Percentiles rank a stretch among this genome's conserved stretches.
Evolutionary conservation across 1,140 invertebrate species (phyloP).

Genomic region (Linepithema humile): DNA sequence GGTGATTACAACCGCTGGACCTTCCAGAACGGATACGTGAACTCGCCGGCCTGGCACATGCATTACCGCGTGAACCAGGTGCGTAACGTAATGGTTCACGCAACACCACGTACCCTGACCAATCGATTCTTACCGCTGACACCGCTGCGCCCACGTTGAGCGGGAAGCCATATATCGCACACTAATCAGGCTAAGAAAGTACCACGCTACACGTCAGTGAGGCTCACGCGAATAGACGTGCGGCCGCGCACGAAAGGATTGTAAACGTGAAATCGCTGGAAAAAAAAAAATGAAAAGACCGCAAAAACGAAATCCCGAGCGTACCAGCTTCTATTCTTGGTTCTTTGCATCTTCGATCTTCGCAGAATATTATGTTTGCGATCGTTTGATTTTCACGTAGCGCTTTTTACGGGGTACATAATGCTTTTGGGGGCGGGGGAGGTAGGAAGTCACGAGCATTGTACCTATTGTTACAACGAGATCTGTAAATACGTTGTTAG

Average conservation of each 20-base stretch:
- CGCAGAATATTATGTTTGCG: slow-evolving; percentile 14
- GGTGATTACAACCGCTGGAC: slow-evolving; percentile 83
- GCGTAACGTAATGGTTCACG: slow-evolving; percentile 85
- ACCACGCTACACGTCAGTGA: slow-evolving; percentile 66
- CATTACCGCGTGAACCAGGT: slow-evolving; percentile 83
- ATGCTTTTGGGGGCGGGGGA: neutral
- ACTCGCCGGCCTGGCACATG: slow-evolving; percentile 84
- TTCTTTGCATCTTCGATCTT: neutral
- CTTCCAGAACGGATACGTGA: slow-evolving; percentile 84
- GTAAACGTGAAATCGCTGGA: neutral
- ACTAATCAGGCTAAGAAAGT: slow-evolving; percentile 59
- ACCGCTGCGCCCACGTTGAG: slow-evolving; percentile 76
- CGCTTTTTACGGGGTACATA: neutral
- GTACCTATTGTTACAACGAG: neutral
- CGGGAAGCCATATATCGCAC: slow-evolving; percentile 52
- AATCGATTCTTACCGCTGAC: slow-evolving; percentile 84
- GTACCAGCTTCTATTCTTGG: slow-evolving; percentile 3
- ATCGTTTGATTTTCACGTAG: slow-evolving; percentile 26
- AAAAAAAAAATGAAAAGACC: no score
- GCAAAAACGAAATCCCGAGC: neutral
- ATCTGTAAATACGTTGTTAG: neutral
- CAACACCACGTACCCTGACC: slow-evolving; percentile 83
- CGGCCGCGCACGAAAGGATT: slow-evolving; percentile 16
- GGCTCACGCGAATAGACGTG: slow-evolving; percentile 28
- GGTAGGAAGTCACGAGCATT: slow-evolving; percentile 26